Base-by-base conservation (phyloP, 2,113 vertebrate genomes). In the Bambusicola thoracicus region DNA sequence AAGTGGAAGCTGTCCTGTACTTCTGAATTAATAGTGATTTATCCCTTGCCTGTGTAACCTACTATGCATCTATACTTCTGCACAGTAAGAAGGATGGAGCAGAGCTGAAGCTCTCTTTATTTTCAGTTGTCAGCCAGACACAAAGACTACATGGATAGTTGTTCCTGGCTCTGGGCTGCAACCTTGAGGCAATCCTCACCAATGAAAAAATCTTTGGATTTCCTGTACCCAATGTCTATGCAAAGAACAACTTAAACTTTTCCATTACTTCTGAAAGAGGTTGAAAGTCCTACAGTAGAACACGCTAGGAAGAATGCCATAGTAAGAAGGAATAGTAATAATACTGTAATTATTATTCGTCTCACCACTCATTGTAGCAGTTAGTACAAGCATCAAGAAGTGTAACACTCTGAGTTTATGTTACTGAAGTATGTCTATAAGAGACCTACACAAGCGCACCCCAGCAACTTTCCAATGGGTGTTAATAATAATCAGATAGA, bases 61-160 rank as follows among this genome's bases (percentile, higher is more conserved):
- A 75, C 43, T 29, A 27, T 0, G 1, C 21, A 32, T 5, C 36
- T 0, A 0, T 56, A 43, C 36, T 67, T 78, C 53, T 81, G 27
- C 62, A 43, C 36, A 81, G 34, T 36, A n/a, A 68, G 59, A 43
- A 88, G 12, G 29, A 74, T 22, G 10, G 25, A 87, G 70, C 9
- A 73, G 62, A 95, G 53, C 25, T 65, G 58, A 76, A 56, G 30
- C 8, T 68, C 9, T 41, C 12, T 44, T 80, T 61, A 48, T 68
- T 78, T 24, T 75, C 36, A 40, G 11, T 72, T 76, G 43, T 32
- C 66, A 72, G 70, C 13, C 48, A 72, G 40, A 17, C 69, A 63
- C 77, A 48, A 70, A 61, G 34, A 56, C 29, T 61, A 11, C 4
- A 20, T 27, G 48, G 77, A 43, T 3, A 36, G 20, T 5, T n/a